phyloP scores from a whole-genome alignment of 1,140 invertebrate species.

The Acromyrmex charruanus region DNA sequence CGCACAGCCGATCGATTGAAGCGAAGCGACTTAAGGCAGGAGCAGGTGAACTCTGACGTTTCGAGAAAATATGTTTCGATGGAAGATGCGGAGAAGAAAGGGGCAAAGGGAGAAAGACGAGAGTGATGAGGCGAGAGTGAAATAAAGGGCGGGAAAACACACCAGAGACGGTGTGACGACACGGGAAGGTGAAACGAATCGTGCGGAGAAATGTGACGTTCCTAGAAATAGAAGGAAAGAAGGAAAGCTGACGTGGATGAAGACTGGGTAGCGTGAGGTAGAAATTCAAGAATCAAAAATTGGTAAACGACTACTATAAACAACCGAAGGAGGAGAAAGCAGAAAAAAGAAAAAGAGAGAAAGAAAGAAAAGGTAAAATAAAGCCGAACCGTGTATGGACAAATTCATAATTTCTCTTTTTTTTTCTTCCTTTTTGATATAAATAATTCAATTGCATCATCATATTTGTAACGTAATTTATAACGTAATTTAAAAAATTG shows the following conservation, averaged over 20 bases:
- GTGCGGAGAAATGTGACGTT: constrained; percentile 37
- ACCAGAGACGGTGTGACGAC: constrained; percentile 6
- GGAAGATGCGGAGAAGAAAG: background rate
- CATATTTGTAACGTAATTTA: background rate
- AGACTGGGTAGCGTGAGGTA: constrained; percentile 18
- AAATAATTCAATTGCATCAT: constrained; percentile 7
- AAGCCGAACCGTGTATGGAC: background rate
- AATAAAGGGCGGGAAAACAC: constrained; percentile 45
- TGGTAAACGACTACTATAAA: constrained; percentile 44
- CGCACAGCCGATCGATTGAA: constrained; percentile 38
- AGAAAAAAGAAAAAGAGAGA: background rate
- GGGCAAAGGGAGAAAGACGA: too few species aligned
- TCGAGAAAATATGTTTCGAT: constrained; percentile 55
- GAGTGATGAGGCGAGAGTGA: constrained; percentile 19
- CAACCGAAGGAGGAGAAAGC: background rate
- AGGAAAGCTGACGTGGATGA: constrained; percentile 45
- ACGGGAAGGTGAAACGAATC: constrained; percentile 44
- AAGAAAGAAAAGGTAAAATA: background rate
- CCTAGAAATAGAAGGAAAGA: constrained; percentile 37
- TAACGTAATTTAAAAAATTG: background rate
- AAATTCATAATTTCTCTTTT: background rate
- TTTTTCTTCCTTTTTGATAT: background rate
- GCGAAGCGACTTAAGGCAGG: constrained; percentile 14
- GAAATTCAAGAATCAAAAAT: constrained; percentile 40
- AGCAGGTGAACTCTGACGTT: constrained; percentile 50